These are phyloP conservation scores for Stigmatopora argus DNA, from an alignment of 2,113 vertebrate genomes.

Conservation along the genomic window DNA sequence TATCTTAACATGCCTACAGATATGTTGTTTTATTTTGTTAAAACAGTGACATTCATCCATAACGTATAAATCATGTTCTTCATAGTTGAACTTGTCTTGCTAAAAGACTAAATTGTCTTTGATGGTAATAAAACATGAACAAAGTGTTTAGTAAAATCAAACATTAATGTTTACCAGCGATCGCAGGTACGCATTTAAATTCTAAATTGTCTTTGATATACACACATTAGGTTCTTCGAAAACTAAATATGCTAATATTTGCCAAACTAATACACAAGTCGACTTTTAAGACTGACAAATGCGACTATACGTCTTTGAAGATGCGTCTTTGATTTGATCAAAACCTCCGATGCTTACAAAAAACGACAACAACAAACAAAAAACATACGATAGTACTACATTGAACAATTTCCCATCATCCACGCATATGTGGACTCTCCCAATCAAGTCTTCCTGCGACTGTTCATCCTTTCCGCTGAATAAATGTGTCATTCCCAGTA, in stretches of 20 bases:
- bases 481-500: slow-evolving; percentile 60
- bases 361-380: background rate
- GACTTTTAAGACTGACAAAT: background rate
- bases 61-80: background rate
- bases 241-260: background rate
- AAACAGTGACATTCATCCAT: no score
- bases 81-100: no score
- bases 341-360: background rate
- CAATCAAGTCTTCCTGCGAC: background rate
- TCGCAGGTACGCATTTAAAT: background rate
- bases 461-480: slow-evolving; percentile 56
- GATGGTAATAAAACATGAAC: no score
- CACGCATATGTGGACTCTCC: background rate
- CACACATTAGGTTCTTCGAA: background rate
- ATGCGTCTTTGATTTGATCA: background rate
- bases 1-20: no score
- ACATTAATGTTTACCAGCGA: background rate
- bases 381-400: background rate
- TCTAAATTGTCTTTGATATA: background rate
- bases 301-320: no score
- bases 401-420: background rate
- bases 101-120: no score
- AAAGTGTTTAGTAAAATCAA: background rate
- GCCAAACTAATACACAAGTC: background rate
- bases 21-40: no score